Conservation (phyloP, 2,888 invertebrate genomes). For the Drosophila ezoana region DNA sequence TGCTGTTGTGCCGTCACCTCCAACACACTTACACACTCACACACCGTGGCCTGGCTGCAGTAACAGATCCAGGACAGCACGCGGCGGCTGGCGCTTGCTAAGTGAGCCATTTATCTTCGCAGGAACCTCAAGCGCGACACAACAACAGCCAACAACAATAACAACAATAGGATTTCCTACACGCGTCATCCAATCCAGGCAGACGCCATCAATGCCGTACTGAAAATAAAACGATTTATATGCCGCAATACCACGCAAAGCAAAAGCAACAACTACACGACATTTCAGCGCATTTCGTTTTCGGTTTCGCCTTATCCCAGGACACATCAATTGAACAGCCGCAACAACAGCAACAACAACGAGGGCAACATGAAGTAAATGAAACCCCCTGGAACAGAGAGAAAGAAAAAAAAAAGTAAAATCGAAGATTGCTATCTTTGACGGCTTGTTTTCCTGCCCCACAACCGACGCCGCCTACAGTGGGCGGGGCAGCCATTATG, state of each 20-base stretch:
- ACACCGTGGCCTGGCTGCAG: constrained; percentile 27
- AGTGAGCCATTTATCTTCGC: constrained; percentile 85
- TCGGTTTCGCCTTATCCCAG: constrained; percentile 68
- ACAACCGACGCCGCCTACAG: constrained; percentile 27
- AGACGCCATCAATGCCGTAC: constrained; percentile 72
- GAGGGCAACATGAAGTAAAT: constrained; percentile 62
- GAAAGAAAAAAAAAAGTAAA: constrained; percentile 59
- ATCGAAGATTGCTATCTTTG: constrained; percentile 84
- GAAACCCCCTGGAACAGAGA: constrained; percentile 52
- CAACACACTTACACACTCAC: constrained; percentile 15
- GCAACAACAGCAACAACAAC: constrained; percentile 41
- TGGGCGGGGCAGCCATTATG: constrained; percentile 81
- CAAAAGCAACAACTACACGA: constrained; percentile 53
- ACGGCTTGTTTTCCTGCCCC: constrained; percentile 76
- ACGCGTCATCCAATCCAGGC: constrained; percentile 74
- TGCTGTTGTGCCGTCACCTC: constrained; percentile 57
- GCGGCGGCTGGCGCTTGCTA: constrained; percentile 66
- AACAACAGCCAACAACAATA: constrained; percentile 62
- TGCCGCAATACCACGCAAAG: constrained; percentile 69
- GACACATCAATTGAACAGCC: constrained; percentile 71
- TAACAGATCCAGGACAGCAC: constrained; percentile 15
- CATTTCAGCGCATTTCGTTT: constrained; percentile 53
- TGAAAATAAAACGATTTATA: constrained; percentile 81
- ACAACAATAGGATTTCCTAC: constrained; percentile 68
- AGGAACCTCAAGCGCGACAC: constrained; percentile 79